Evolutionary conservation across 2,888 invertebrate species (phyloP), one percentile per base, ranked within the genome.

Genomic region (Noctua janthe): DNA sequence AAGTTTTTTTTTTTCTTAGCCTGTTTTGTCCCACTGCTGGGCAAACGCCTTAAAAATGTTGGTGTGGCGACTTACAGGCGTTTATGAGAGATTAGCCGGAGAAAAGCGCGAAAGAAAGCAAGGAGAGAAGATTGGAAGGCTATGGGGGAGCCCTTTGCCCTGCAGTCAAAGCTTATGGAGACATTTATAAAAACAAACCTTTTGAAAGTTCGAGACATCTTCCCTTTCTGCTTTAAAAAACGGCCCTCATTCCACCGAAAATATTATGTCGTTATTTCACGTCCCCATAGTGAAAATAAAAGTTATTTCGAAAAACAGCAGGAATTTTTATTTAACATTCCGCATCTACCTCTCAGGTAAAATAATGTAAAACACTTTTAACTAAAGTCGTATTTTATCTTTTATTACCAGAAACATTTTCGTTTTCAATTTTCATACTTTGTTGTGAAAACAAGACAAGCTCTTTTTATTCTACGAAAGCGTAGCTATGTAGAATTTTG

Each of bases 371-470:
- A 80, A 74, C 51, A 71, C 62, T 74, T 84, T 80, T 23, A 74
- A 74, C 62, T 47, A n/a, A 71, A 74, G 54, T 67, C 71, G n/a
- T 85, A 73, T 73, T 76, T 85, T 62, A 83, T 81, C 6, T 76
- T 85, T 81, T 85, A 81, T 83, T 76, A 66, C 70, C 23, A 51
- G 51, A 72, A 75, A 73, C 64, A 70, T 69, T 75, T 86, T 70
- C 49, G 67, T 82, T 78, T 76, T 71, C 8, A 71, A 35, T 74
- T 64, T 76, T 49, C 17, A 64, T 54, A 56, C 71, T 71, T 81
- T 43, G 59, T 78, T 74, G 39, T 73, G 23, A 76, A 73, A 82
- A 84, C 72, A 86, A 35, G 54, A 43, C 67, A 51, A 35, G 15
- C n/a, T 29, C 4, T 54, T 78, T 81, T 72, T 81, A 74, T 81